A percentile compares a stretch with the other conserved stretches of the same genome.
Conservation (phyloP, 1,140 invertebrate genomes). For the Physella acuta region DNA sequence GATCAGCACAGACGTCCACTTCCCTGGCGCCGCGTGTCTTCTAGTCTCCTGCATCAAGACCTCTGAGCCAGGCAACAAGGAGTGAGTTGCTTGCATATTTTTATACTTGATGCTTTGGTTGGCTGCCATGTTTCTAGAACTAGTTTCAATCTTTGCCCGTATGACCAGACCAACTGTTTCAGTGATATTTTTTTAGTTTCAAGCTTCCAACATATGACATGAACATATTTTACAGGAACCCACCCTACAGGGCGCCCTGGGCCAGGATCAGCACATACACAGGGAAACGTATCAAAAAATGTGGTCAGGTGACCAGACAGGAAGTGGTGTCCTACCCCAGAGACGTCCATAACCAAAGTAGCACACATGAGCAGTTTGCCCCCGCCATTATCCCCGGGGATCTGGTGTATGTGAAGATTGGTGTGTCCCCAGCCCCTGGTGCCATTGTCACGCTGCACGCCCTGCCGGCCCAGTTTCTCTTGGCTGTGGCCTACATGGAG, state of each 20-base stretch:
- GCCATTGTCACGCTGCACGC: slow-evolving; percentile 53
- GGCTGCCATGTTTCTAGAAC: too few relatives aligned
- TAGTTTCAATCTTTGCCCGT: too few relatives aligned
- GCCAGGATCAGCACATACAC: slow-evolving; percentile 55
- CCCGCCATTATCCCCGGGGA: slow-evolving; percentile 55
- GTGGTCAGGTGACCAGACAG: slow-evolving; percentile 50
- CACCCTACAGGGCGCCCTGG: slow-evolving; percentile 56
- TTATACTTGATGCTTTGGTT: too few relatives aligned
- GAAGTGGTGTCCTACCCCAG: slow-evolving; percentile 57
- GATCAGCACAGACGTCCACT: slow-evolving; percentile 53
- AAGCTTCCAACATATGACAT: too few relatives aligned
- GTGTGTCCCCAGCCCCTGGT: slow-evolving; percentile 55
- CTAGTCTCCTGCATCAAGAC: slow-evolving; percentile 55
- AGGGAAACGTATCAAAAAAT: slow-evolving; percentile 54
- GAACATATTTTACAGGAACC: slow-evolving; percentile 45
- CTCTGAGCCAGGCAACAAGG: slow-evolving; percentile 54
- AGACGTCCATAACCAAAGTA: slow-evolving; percentile 46
- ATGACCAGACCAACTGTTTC: too few relatives aligned
- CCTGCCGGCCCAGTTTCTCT: slow-evolving; percentile 54
- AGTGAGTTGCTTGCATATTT: too few relatives aligned
- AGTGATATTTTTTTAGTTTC: too few relatives aligned
- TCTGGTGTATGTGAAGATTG: slow-evolving; percentile 36
- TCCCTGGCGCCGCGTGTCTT: slow-evolving; percentile 56
- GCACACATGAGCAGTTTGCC: slow-evolving; percentile 52
- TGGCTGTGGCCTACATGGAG: slow-evolving; percentile 57